Base-by-base conservation (phyloP, 2,113 vertebrate species). In the Lichenostomus cassidix region DNA sequence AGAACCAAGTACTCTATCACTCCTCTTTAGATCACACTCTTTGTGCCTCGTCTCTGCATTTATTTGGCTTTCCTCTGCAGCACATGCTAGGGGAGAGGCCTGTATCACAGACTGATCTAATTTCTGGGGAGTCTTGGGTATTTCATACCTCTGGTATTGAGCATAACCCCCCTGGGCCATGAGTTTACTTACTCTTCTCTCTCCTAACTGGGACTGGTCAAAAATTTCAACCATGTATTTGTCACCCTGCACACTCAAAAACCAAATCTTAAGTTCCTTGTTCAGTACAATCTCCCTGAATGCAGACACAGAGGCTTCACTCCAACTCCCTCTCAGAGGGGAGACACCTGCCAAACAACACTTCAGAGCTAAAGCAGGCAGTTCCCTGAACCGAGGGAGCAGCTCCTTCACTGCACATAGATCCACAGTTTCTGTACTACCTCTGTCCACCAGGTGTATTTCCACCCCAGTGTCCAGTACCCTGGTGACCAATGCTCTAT, bases 401-500 rank as follows among this genome's bases (percentile, higher is more conserved):
- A 99, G 95, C 67, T 96, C 97, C 50, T 96, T 97, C 37, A 99
- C 90, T 0, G 97, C 92, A 59, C 44, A 68, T 79, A 41, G 58
- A 44, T 97, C 97, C 82, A 99, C 98, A 6, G 88, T 78, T 92
- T 99, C 98, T 0, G 89, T 97, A 62, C 97, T 98, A 91, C 99
- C 99, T 75, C 96, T 98, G 92, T 99, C 99, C 17, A 99, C 92
- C 83, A 99, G 97, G 78, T 98, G 97, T n/a, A 99, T 97, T 41
- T 98, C 97, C 27, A 98, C 95, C 15, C 96, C 92, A 16, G 92
- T 83, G 21, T 97, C 94, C 33, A 95, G 90, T 3, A 98, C 71
- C 35, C 97, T 96, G 78, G 93, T 96, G 89, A 99, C 95, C 52
- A 97, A 39, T 0, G 98, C 99, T 90, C 99, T 98, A 78, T 98